Conservation (phyloP, 2,113 vertebrate species). For the Elgaria multicarinata region DNA sequence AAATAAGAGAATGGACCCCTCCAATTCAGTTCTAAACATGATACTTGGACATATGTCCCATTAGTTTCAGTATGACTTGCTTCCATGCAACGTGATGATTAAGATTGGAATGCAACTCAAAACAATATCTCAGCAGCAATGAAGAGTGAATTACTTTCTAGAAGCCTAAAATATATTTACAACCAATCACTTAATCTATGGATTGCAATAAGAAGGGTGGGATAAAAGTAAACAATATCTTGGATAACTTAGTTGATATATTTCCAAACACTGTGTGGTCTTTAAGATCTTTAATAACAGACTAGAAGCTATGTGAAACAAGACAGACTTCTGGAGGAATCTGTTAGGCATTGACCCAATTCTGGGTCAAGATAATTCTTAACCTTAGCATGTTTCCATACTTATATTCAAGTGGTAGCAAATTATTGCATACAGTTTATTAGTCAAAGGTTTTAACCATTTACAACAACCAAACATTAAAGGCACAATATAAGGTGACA, state of each 20-base stretch:
- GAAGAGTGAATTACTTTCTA: background rate
- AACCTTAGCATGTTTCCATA: accelerated
- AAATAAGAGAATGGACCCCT: too few relatives aligned
- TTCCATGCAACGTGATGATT: background rate
- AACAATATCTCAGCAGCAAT: background rate
- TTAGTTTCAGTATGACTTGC: background rate
- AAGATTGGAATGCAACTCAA: too few relatives aligned
- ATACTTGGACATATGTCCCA: background rate
- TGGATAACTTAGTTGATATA: constrained; percentile 9
- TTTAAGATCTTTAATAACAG: constrained; percentile 20
- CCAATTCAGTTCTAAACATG: background rate
- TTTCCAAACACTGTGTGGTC: constrained; percentile 57
- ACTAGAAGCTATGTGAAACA: background rate
- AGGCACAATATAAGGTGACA: background rate
- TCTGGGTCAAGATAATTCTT: background rate
- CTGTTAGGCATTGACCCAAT: background rate
- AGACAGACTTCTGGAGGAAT: background rate
- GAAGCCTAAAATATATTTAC: constrained; percentile 1
- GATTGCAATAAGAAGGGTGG: background rate
- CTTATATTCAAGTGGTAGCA: background rate
- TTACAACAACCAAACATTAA: background rate
- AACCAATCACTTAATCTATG: constrained; percentile 24
- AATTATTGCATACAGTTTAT: background rate
- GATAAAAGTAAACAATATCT: constrained; percentile 12
- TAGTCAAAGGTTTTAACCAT: background rate